These are phyloP conservation scores for Passer domesticus DNA, from an alignment of 2,113 vertebrate genomes.

Conservation along the genomic window DNA sequence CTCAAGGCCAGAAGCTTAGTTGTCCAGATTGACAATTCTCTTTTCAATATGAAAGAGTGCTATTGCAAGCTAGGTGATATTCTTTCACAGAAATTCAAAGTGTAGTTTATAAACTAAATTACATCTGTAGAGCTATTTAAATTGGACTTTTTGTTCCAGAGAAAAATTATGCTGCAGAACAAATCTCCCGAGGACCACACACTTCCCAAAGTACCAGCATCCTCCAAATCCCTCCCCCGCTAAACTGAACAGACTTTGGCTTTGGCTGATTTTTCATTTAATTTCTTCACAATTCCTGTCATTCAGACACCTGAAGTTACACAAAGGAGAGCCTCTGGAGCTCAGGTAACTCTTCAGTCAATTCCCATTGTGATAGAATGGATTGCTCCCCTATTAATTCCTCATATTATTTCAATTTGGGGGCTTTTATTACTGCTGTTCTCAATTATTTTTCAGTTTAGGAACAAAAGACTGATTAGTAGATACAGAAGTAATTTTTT, in stretches of 20 bases:
- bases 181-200: constrained; percentile 10
- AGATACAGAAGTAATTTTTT: not conserved
- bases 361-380: not conserved
- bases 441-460: not conserved
- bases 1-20: not conserved
- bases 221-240: constrained; percentile 6
- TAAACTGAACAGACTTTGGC: not conserved
- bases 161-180: constrained; percentile 18
- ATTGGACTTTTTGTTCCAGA: not conserved
- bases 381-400: not conserved
- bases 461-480: not conserved
- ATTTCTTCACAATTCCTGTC: constrained; percentile 5
- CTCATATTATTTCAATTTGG: not conserved
- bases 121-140: not conserved
- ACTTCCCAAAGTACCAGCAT: not conserved
- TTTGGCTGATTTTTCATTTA: not conserved
- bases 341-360: not conserved
- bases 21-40: constrained; percentile 38
- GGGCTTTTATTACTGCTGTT: not conserved
- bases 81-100: constrained; percentile 17
- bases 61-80: not conserved
- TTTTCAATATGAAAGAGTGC: constrained; percentile 17
- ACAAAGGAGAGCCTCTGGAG: not conserved
- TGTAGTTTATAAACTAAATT: constrained; percentile 14
- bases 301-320: not conserved